Conservation (phyloP, 2,797 vertebrate species). For the Antennarius maculatus region DNA sequence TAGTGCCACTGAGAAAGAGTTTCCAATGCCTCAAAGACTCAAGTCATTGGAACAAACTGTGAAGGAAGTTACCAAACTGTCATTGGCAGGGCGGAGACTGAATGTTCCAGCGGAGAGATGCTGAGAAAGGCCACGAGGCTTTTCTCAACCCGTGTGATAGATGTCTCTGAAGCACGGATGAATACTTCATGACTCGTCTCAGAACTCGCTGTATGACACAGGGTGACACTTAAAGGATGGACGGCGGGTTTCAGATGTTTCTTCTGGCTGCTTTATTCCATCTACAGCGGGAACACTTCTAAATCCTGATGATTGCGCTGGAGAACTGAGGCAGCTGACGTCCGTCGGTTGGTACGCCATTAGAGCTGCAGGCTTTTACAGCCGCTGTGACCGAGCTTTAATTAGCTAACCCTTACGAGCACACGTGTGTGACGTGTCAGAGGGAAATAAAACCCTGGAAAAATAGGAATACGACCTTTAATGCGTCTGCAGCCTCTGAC, state of each 20-base stretch:
- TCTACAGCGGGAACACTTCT: constrained; percentile 45
- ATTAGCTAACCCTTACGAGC: constrained; percentile 58
- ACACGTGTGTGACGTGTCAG: constrained; percentile 27
- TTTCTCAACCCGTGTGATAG: constrained; percentile 34
- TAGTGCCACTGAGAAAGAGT: too few relatives aligned
- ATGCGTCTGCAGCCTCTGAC: constrained; percentile 1
- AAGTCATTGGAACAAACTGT: constrained; percentile 58
- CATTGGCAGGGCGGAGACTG: constrained; percentile 25
- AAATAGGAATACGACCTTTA: constrained; percentile 4
- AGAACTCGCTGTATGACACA: constrained; percentile 21
- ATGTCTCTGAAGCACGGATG: constrained; percentile 39
- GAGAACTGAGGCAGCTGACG: constrained; percentile 51
- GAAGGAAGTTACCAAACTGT: constrained; percentile 37
- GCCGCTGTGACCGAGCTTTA: constrained; percentile 54
- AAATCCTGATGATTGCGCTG: constrained; percentile 37
- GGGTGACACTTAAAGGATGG: constrained; percentile 36
- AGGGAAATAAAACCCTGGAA: constrained; percentile 22
- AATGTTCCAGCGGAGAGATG: constrained; percentile 60
- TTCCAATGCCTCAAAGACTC: constrained; percentile 27
- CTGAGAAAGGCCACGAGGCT: constrained; percentile 40
- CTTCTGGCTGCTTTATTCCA: constrained; percentile 19
- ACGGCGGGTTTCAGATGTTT: constrained; percentile 34
- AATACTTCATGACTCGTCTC: constrained; percentile 24
- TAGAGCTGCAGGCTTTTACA: constrained; percentile 53
- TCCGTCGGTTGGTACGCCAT: constrained; percentile 57